Conservation (phyloP, 2,797 vertebrate genomes). For the Sebastolobus altivelis region DNA sequence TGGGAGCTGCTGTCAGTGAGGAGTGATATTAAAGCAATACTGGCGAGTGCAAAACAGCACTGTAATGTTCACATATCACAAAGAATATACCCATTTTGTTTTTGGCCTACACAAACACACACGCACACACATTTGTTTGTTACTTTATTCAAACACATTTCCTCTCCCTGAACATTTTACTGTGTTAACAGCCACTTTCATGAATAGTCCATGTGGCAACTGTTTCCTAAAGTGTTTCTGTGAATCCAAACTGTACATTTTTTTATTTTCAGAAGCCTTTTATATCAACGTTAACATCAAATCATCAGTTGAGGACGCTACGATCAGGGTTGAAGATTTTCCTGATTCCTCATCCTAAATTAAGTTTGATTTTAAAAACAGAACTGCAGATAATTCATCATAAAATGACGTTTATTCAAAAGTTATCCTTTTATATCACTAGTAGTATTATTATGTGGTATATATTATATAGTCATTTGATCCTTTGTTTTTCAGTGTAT, state of each 20-base stretch:
- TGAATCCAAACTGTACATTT: not conserved
- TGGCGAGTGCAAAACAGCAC: not conserved
- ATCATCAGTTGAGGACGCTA: not conserved
- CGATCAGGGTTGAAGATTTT: not conserved
- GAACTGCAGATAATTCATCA: not conserved
- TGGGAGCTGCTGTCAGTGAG: slow-evolving; percentile 21
- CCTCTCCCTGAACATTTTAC: not conserved
- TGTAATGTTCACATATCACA: not conserved
- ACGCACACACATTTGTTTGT: not conserved
- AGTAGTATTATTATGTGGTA: not conserved
- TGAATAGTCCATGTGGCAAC: not conserved
- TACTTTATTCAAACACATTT: not conserved
- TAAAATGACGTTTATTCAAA: not conserved
- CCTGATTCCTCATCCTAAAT: not conserved
- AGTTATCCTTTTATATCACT: not conserved
- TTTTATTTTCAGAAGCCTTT: not conserved
- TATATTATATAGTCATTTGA: not conserved
- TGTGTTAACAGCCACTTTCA: not conserved
- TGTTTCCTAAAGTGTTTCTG: not conserved
- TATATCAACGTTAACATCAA: not conserved
- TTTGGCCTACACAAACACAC: not conserved
- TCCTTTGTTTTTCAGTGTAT: not conserved
- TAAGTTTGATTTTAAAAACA: not conserved
- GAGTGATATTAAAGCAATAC: slow-evolving; percentile 9
- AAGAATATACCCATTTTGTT: not conserved